phyloP scores from a whole-genome alignment of 2,888 invertebrate genomes.

The Diaphora mendica region DNA sequence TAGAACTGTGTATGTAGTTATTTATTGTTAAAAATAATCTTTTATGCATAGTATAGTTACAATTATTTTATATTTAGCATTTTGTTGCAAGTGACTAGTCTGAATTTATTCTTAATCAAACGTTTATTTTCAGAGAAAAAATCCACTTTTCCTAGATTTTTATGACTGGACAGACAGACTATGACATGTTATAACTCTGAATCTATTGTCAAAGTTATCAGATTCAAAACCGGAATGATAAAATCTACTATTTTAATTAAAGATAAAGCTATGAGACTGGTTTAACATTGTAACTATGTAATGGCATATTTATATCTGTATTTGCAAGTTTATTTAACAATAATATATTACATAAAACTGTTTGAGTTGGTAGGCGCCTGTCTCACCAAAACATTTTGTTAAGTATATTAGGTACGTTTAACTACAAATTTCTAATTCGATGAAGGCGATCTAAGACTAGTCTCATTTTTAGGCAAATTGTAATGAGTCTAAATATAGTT shows the following conservation, averaged over 20 bases:
- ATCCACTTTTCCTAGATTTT: neutral
- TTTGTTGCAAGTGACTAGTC: conserved; percentile 34
- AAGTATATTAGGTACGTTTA: neutral
- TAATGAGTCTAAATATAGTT: neutral
- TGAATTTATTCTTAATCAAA: conserved; percentile 28
- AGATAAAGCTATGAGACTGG: conserved; percentile 41
- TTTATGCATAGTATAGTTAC: conserved; percentile 66
- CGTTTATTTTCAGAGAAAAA: neutral
- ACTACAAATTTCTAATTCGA: neutral
- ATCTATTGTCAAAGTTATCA: neutral
- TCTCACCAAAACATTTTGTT: conserved; percentile 33
- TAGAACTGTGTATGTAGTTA: conserved; percentile 78
- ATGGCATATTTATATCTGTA: neutral
- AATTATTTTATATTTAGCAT: conserved; percentile 54
- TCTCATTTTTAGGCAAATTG: neutral
- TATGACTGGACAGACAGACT: neutral
- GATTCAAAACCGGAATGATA: conserved; percentile 8
- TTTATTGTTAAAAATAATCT: conserved; percentile 76
- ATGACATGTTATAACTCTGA: too few species aligned
- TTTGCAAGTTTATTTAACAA: neutral
- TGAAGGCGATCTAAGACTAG: neutral
- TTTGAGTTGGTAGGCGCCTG: conserved; percentile 32
- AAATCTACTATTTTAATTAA: conserved; percentile 14
- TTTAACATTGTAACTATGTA: conserved; percentile 29
- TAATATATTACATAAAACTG: neutral